Evolutionary conservation across 1,140 invertebrate species (phyloP), one percentile per base, ranked within the genome.

Genomic region (Oryzaephilus surinamensis): DNA sequence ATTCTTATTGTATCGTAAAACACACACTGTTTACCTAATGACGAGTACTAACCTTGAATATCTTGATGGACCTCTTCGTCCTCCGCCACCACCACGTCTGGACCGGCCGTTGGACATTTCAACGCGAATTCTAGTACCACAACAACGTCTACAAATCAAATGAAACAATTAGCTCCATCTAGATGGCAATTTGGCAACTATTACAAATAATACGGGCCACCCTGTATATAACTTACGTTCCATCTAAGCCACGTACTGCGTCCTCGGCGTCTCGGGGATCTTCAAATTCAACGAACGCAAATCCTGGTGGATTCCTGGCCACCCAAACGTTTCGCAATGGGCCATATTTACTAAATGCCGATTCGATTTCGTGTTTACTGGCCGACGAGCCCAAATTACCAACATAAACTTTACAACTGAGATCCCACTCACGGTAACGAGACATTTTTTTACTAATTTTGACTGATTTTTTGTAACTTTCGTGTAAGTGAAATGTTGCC

Each of bases 231-330:
- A 74, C 84, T 77, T 71, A 90, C 81, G 84, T 87, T 72, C 94
- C 94, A 71, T 98, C 93, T 40, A 98, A 66, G 30, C 81, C 90
- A 54, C 87, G 70, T n/a, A 94, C 90, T 33, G 94, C 88, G 70
- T 99, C 95, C 65, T 97, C 91, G 10, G 95, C 95, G 69, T 99
- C 96, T 46, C 94, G 73, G 4, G 86, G 77, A 64, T 98, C 95
- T 68, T 98, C 95, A 70, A 91, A 99, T 69, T 99, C 96, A 12
- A 99, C 85, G 70, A 97, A 97, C 6, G 93, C 94, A 70, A 97
- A 97, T 5, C 94, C 86, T 7, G 88, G 89, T 20, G 89, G 89
- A 64, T 91, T 92, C 57, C 86, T 68, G 0, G 94, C 93, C 12
- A 99, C 93, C 94, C 94, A 98, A 7, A 97, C 92, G 70, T 95